Evolutionary conservation across 2,797 vertebrate species (phyloP), one percentile per base, ranked within the genome.

Genomic region (Tadarida brasiliensis): DNA sequence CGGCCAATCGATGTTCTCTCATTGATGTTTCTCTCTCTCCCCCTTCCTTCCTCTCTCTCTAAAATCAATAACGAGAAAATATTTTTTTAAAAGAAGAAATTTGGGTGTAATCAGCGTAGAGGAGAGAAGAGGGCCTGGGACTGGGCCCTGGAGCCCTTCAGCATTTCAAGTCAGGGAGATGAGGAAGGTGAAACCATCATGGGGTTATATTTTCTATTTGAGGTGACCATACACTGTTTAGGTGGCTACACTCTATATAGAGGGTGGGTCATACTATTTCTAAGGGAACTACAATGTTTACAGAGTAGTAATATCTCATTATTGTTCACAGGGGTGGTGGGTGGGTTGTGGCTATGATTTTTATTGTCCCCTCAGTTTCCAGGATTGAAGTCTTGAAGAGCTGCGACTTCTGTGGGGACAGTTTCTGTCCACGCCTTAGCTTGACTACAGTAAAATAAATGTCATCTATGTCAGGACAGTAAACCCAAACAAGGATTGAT

Each of bases 391-490:
- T 84, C 54, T 90, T 82, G 51, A 63, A 71, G 63, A 7, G n/a
- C 26, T 85, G 54, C 33, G 47, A 71, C 49, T 86, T 81, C 78
- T 85, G 7, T 35, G 70, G 70, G 47, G 30, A 59, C 12, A 81
- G 39, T 11, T 68, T 49, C 33, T 82, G 49, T 65, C 61, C 77
- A 71, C 44, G 81, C 57, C 85, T 94, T 84, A 28, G 73, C n/a
- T 44, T 82, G 94, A 95, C 30, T 76, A 56, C 24, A 24, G 73
- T 19, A 54, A 73, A 78, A 26, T 81, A 71, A 88, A n/a, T 61
- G 70, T 87, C 81, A 94, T 91, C 92, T 81, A 22, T 47, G 47
- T 84, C 51, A 54, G 80, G 26, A 71, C 20, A 26, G 59, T 85
- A 67, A 90, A 77, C 14, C 67, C 59, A 90, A 93, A 90, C 44